Base-by-base conservation (phyloP, 2,888 invertebrate species). In the Dorcus hopei region DNA sequence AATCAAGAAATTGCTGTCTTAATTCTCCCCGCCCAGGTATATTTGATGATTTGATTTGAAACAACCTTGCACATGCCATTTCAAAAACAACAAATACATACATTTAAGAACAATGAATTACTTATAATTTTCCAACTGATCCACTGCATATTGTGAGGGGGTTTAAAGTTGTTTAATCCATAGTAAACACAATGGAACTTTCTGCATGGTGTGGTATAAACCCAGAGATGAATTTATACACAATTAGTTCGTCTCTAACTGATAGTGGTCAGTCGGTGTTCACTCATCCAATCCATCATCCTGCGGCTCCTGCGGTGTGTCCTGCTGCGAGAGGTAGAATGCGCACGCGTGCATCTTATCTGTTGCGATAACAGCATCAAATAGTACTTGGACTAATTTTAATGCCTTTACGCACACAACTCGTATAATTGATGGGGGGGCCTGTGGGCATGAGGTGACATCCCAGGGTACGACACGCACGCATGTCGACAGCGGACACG, bases 341-440 rank as follows among this genome's bases (percentile, higher is more conserved):
- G 65, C 64, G 68, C 69, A 65, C 69, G 72, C 73, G 73, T 73
- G 74, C 66, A 68, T 70, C 72, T 74, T 74, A 74, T 74, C 75
- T 65, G 48, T 41, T 38, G 52, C 67, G 73, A 73, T 74, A 74
- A 71, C 68, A 65, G 52, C 63, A 65, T 71, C 71, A 65, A 72
- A 74, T 72, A 72, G 71, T 72, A 72, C 72, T 74, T 70, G 65
- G 72, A 67, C 76, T 77, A 78, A 78, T 78, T 78, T 76, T 76
- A 78, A 77, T 77, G 76, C 75, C 69, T 74, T 70, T 72, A 71
- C 72, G 76, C 77, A 76, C 76, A 77, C 77, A 74, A 75, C 69
- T 60, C 52, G 64, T 63, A 67, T 73, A 73, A 73, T 74, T 74
- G 73, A 74, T 74, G 72, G 66, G 70, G 26, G 70, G 68, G 38